A percentile compares a stretch with the other conserved stretches of the same genome.
These are phyloP conservation scores for Siphonodentalium dalli DNA, from an alignment of 2,888 invertebrate genomes.

Conservation along the genomic window DNA sequence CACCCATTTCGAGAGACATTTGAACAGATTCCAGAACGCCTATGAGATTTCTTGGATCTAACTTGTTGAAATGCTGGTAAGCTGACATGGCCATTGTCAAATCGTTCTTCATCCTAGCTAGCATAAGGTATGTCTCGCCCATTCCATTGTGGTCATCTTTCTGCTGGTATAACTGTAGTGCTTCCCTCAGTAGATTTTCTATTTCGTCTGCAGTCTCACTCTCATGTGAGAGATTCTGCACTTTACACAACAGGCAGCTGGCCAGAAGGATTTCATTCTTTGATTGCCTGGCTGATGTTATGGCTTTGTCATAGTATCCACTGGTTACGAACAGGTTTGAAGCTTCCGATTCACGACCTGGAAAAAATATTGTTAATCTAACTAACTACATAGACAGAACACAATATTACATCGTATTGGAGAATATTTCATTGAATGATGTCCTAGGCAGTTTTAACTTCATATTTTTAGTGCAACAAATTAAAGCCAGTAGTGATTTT, in stretches of 20 bases:
- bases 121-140: constrained; percentile 26
- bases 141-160: constrained; percentile 19
- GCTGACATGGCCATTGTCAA: constrained; percentile 23
- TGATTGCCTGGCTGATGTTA: constrained; percentile 30
- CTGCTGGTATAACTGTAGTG: constrained; percentile 26
- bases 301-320: constrained; percentile 34
- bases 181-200: constrained; percentile 20
- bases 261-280: constrained; percentile 32
- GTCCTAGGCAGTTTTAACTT: too few relatives aligned
- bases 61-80: constrained; percentile 29
- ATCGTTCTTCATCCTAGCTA: constrained; percentile 21
- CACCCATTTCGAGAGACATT: constrained; percentile 1
- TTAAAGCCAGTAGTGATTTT: too few relatives aligned
- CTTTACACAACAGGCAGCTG: constrained; percentile 29
- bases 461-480: too few relatives aligned
- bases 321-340: constrained; percentile 31
- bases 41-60: constrained; percentile 34
- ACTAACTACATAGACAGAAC: too few relatives aligned
- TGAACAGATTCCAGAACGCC: constrained; percentile 37
- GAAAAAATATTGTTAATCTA: constrained; percentile 7
- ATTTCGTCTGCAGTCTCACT: constrained; percentile 3
- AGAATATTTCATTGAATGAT: too few relatives aligned
- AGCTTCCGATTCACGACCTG: constrained; percentile 34
- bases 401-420: too few relatives aligned
- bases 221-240: constrained; percentile 11